These are phyloP conservation scores for Halictus quadricinctus DNA, from an alignment of 2,888 invertebrate genomes.

Conservation along the genomic window DNA sequence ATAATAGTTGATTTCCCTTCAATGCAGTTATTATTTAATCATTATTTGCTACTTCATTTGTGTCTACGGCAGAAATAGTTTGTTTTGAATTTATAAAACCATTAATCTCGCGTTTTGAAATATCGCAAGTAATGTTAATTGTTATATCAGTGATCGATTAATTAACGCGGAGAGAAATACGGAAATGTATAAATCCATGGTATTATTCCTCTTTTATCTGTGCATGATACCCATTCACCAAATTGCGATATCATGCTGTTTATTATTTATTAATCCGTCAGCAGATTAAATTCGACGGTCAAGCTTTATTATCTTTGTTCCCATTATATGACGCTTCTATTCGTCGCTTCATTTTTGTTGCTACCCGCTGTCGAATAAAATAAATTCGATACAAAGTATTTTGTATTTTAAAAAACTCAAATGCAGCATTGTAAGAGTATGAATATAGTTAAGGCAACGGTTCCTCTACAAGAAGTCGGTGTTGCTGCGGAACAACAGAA, in stretches of 20 bases:
- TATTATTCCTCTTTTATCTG: conserved; percentile 27
- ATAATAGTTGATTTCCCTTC: neutral
- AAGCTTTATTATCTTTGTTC: conserved; percentile 9
- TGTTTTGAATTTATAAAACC: neutral
- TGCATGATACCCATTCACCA: neutral
- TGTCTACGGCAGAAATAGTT: neutral
- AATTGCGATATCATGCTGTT: conserved; percentile 15
- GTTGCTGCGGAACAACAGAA: neutral
- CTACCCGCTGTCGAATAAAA: neutral
- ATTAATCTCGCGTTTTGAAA: neutral
- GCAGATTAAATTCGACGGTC: conserved; percentile 21
- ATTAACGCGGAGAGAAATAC: conserved; percentile 21
- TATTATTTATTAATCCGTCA: conserved; percentile 38
- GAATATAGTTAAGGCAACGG: neutral
- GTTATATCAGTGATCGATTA: conserved; percentile 9
- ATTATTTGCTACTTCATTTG: neutral
- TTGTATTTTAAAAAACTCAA: neutral
- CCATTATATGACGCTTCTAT: neutral
- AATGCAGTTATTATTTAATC: neutral
- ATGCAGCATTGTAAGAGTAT: neutral
- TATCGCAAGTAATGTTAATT: conserved; percentile 5
- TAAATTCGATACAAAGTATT: neutral
- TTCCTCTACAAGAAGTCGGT: neutral
- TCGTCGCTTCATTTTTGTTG: neutral
- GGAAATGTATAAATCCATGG: conserved; percentile 10